A percentile compares a stretch with the other conserved stretches of the same genome.
phyloP scores from a whole-genome alignment of 2,888 invertebrate genomes.

The Melanophora roralis region DNA sequence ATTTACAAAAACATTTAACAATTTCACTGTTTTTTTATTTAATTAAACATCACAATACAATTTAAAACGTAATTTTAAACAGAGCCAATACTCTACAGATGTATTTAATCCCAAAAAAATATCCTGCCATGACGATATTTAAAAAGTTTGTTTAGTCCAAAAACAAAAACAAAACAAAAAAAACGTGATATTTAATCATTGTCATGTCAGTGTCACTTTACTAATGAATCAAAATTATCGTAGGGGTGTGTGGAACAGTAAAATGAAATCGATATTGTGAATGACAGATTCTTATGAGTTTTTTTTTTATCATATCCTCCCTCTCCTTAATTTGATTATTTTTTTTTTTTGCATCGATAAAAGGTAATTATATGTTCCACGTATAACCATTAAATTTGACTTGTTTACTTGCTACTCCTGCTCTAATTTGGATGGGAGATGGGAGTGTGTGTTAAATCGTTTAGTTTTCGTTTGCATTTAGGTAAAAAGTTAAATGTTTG shows the following conservation, averaged over 20 bases:
- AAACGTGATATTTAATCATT: constrained; percentile 62
- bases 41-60: constrained; percentile 7
- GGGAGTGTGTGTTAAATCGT: neutral
- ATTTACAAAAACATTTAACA: neutral
- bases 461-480: constrained; percentile 40
- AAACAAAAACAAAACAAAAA: neutral
- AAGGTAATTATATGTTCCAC: constrained; percentile 52
- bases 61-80: constrained; percentile 44
- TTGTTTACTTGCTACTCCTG: constrained; percentile 1
- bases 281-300: constrained; percentile 49
- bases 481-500: constrained; percentile 52
- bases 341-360: constrained; percentile 20
- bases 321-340: neutral
- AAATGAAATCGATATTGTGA: constrained; percentile 58
- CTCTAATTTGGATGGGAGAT: neutral
- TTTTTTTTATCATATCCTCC: neutral
- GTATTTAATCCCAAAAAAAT: constrained; percentile 30
- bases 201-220: constrained; percentile 61
- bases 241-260: constrained; percentile 31
- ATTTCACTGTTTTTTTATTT: neutral
- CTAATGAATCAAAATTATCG: constrained; percentile 34
- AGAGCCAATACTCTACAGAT: constrained; percentile 33
- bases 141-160: neutral
- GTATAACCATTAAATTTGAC: constrained; percentile 45
- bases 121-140: neutral